These are phyloP conservation scores for Dascyllus trimaculatus DNA, from an alignment of 2,113 vertebrate species.

Conservation along the genomic window DNA sequence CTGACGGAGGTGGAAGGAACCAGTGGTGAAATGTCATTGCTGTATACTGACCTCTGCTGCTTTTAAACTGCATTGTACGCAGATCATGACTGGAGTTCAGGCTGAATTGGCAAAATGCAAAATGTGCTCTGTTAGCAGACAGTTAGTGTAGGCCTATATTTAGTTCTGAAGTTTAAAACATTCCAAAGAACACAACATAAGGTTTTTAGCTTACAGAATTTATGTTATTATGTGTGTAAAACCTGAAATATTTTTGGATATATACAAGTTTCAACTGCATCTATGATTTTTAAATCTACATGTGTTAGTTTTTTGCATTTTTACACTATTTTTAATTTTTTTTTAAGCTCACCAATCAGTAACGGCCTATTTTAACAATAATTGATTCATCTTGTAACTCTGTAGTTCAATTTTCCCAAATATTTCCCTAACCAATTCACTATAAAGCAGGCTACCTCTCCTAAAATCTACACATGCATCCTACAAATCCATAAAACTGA, in stretches of 20 bases:
- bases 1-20: neutral
- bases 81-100: neutral
- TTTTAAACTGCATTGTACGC: constrained; percentile 42
- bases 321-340: too few species aligned
- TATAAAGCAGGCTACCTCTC: neutral
- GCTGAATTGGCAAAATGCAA: neutral
- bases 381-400: neutral
- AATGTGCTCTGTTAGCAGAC: too few species aligned
- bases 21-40: neutral
- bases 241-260: too few species aligned
- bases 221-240: too few species aligned
- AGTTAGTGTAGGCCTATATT: neutral
- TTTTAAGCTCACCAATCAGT: neutral
- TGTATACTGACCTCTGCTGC: constrained; percentile 70
- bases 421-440: neutral
- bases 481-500: neutral
- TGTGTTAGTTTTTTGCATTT: too few species aligned
- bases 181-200: too few species aligned
- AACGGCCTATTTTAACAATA: neutral
- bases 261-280: too few species aligned
- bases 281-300: neutral
- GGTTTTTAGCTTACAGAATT: too few species aligned
- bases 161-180: too few species aligned
- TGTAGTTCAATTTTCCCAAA: neutral
- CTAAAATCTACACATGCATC: neutral